A percentile compares a stretch with the other conserved stretches of the same genome.
Conservation (phyloP, 2,797 vertebrate species). For the Phalanger gymnotis region DNA sequence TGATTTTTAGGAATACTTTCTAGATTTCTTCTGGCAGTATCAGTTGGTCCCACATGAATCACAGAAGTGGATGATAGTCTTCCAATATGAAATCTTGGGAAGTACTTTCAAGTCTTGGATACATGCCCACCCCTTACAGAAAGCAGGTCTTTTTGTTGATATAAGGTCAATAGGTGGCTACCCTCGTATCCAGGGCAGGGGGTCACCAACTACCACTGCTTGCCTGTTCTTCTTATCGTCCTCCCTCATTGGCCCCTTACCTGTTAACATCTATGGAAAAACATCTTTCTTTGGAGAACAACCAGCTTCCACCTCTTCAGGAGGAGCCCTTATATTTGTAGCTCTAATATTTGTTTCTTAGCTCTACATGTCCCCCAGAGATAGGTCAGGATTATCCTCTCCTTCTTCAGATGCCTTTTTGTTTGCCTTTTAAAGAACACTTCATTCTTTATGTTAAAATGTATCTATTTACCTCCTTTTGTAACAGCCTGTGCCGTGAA, state of each 20-base stretch:
- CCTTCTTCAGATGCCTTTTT: background rate
- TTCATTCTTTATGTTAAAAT: background rate
- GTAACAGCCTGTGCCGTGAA: background rate
- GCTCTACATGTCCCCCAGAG: background rate
- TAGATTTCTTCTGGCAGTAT: background rate
- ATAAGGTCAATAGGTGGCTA: background rate
- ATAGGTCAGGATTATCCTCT: background rate
- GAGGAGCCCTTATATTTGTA: background rate
- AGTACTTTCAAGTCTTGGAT: background rate
- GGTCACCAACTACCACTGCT: background rate
- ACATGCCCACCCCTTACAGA: background rate
- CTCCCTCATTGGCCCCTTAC: background rate
- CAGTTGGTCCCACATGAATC: background rate
- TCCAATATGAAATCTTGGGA: background rate
- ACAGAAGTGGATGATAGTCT: background rate
- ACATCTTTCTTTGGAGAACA: background rate
- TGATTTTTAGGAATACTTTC: background rate
- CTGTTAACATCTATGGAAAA: background rate
- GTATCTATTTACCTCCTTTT: background rate
- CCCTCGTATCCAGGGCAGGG: background rate
- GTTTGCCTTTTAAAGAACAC: background rate
- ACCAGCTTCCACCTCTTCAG: background rate
- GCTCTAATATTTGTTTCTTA: background rate
- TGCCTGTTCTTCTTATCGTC: background rate
- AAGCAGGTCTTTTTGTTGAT: background rate